Conservation (phyloP, 2,888 invertebrate genomes). For the Synanthedon myopaeformis region DNA sequence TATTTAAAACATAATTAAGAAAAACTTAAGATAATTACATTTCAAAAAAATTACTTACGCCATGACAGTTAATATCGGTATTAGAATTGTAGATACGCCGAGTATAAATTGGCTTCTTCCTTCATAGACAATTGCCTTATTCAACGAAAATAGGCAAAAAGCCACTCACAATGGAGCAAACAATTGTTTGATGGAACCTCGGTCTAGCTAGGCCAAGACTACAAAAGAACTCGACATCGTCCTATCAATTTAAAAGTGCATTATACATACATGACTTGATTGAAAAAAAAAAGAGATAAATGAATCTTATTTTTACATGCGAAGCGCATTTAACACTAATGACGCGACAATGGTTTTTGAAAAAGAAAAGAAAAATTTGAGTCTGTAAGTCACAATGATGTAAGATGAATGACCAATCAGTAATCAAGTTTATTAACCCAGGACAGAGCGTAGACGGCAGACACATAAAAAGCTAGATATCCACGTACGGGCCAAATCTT, state of each 20-base stretch:
- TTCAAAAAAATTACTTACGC: constrained; percentile 4
- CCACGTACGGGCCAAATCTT: constrained; percentile 53
- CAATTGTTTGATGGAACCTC: constrained; percentile 23
- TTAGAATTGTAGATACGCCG: constrained; percentile 7
- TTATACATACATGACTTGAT: not conserved
- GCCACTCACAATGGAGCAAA: constrained; percentile 36
- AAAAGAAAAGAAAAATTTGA: constrained; percentile 42
- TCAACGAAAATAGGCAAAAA: constrained; percentile 52
- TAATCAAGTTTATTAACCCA: constrained; percentile 60
- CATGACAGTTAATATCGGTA: constrained; percentile 10
- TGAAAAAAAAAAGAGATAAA: not conserved
- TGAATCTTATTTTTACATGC: constrained; percentile 4
- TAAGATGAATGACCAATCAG: constrained; percentile 67
- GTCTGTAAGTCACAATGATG: constrained; percentile 59
- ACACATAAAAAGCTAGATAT: constrained; percentile 67
- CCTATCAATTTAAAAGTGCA: constrained; percentile 3
- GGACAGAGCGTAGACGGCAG: constrained; percentile 45
- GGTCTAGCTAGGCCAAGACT: constrained; percentile 31
- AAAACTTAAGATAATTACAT: constrained; percentile 6
- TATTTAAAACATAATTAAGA: constrained; percentile 9
- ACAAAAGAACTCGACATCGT: constrained; percentile 19
- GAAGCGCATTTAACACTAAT: constrained; percentile 26
- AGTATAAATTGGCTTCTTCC: constrained; percentile 49
- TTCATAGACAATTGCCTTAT: constrained; percentile 45
- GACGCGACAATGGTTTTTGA: constrained; percentile 27